Base-by-base conservation (phyloP, 2,797 vertebrate species). In the Erithacus rubecula region DNA sequence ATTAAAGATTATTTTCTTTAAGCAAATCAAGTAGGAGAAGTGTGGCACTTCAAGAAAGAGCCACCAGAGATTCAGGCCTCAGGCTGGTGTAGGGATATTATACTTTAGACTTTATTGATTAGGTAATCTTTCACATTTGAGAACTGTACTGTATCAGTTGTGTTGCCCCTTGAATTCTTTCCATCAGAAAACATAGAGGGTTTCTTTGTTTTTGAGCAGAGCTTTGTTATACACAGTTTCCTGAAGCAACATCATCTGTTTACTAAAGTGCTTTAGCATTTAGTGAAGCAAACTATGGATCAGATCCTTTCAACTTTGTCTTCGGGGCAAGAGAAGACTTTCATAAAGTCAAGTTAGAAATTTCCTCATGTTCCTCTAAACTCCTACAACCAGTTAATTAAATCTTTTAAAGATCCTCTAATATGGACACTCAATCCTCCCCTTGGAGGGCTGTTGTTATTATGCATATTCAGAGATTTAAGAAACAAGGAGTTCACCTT, bases 401-500 rank as follows among this genome's bases (percentile, higher is more conserved):
- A 83, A 90, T 86, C 81, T 94, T 96, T 79, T 74, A 85, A 74
- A 85, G 15, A 56, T 68, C 22, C 78, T 74, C 46, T 91, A 74
- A 94, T 95, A 55, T 5, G 29, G 55, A 93, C 39, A 64, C 26
- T 37, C n/a, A 75, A 77, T 87, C 77, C 64, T 81, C 75, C 68
- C 68, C 32, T 83, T 15, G 49, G 55, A 64, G 8, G 4, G 20
- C 68, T 91, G 70, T 43, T 90, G 75, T 51, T 91, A 68, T 79
- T 94, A 83, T 93, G 84, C 41, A 76, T 75, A 95, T 96, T 94
- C 59, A 94, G 68, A 53, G 36, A 85, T 64, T 79, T 87, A 76
- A 91, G 83, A 68, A 94, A 90, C 16, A 94, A 84, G 7, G 39
- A 82, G 83, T 94, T 96, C 83, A 95, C 87, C 43, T 87, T 85